Evolutionary conservation across 2,797 vertebrate genomes (phyloP), one percentile per base, ranked within the genome.

Genomic region (Gobio occitaniae): DNA sequence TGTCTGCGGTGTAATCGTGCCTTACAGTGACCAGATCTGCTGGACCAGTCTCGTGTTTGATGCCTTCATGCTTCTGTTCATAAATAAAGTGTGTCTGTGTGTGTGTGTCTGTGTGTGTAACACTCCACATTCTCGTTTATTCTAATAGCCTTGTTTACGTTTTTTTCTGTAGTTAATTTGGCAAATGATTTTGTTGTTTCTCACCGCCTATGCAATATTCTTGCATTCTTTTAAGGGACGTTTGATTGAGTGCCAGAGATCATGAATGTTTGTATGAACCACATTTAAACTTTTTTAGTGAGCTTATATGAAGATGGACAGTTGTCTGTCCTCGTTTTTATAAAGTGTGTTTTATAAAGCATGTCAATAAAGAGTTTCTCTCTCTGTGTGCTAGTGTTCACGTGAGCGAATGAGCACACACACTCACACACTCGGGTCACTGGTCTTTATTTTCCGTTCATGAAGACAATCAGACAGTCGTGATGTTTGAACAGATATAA

Each of bases 31-130:
- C n/a, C 65, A 54, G 32, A 80, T 32, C 66, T 4, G 50, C 66
- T 81, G 66, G 79, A 81, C 5, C 1, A 36, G 4, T 52, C 25
- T 66, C 3, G 7, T 32, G 6, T 69, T 36, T 65, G 38, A 81
- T 41, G 78, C 66, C 78, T 88, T 86, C 68, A 63, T 70, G 21
- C 68, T 86, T 66, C 63, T 48, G 16, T 48, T 56, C 25, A 25
- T 47, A 17, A 44, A 50, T 44, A 68, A 65, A 69, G 38, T 63
- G 19, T 75, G 47, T 8, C 3, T 68, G 50, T 47, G n/a, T 75
- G 11, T 41, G 54, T 65, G 13, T 44, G 10, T 56, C 19, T 38
- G 13, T 41, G 15, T n/a, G 16, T 48, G n/a, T 65, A 56, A 82
- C 70, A 82, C 75, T 47, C 56, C 10, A 36, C 19, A 41, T 12